Evolutionary conservation across 2,888 invertebrate species (phyloP).

Genomic region (Neoscelio sp.): DNA sequence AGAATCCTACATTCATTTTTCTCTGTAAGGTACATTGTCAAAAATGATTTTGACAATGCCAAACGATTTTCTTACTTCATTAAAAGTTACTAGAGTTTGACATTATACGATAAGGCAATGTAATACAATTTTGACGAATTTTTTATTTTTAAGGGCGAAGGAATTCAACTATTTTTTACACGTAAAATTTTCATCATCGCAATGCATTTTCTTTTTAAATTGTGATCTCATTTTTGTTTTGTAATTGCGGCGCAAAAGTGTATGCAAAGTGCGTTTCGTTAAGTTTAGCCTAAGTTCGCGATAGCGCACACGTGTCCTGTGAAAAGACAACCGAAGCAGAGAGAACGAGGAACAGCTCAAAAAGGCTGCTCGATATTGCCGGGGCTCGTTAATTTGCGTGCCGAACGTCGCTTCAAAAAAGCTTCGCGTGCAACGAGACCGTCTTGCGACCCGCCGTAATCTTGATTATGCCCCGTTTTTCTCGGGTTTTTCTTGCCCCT

Average conservation of each 20-base stretch:
- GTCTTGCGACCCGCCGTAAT: conserved; percentile 50
- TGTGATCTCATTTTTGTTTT: conserved; percentile 58
- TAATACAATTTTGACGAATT: no score
- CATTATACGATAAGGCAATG: no score
- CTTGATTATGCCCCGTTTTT: conserved; percentile 51
- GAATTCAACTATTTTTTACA: no score
- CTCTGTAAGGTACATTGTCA: no score
- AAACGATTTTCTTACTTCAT: no score
- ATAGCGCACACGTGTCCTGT: conserved; percentile 48
- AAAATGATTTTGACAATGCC: no score
- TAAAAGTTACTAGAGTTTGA: no score
- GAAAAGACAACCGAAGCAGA: conserved; percentile 46
- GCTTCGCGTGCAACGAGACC: conserved; percentile 51
- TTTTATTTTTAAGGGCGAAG: no score
- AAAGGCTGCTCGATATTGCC: conserved; percentile 41
- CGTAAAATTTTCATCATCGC: conserved; percentile 35
- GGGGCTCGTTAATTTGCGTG: conserved; percentile 53
- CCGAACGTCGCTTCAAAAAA: conserved; percentile 20
- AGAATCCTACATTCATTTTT: no score
- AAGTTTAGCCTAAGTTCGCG: conserved; percentile 27
- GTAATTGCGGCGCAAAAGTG: conserved; percentile 10
- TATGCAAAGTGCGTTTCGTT: conserved; percentile 32
- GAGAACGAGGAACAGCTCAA: conserved; percentile 15
- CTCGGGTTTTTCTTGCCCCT: conserved; percentile 50
- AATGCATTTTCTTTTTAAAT: conserved; percentile 21